phyloP scores from a whole-genome alignment of 2,113 vertebrate genomes.

The Passer montanus region DNA sequence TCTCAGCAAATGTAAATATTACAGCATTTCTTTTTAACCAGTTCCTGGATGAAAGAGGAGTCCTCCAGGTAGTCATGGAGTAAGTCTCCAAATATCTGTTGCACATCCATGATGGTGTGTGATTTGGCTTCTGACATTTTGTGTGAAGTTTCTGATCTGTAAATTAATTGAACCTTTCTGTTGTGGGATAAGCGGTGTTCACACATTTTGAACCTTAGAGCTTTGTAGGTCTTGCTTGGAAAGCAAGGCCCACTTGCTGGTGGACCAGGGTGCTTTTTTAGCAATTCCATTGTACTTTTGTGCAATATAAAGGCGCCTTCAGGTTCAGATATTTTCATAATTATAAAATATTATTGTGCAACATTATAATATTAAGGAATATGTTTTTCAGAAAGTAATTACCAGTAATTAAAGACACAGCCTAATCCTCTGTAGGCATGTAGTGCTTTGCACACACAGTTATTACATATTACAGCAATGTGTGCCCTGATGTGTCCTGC shows the following conservation, averaged over 20 bases:
- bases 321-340: not conserved
- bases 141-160: not conserved
- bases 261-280: not conserved
- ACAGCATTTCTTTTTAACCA: not conserved
- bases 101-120: rapidly evolving
- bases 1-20: slow-evolving; percentile 9
- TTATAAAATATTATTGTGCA: not conserved
- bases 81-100: not conserved
- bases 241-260: not conserved
- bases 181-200: not conserved
- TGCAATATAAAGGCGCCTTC: not conserved
- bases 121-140: not conserved
- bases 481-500: not conserved
- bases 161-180: not conserved
- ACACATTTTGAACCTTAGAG: not conserved
- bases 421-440: not conserved
- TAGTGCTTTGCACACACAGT: not conserved
- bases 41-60: not conserved
- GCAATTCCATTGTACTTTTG: not conserved
- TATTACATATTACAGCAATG: not conserved
- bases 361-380: not conserved
- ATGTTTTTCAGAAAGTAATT: not conserved
- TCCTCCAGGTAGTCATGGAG: not conserved
- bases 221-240: not conserved
- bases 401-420: not conserved